Evolutionary conservation across 2,888 invertebrate species (phyloP), one percentile per base, ranked within the genome.

Genomic region (Torymus tubicola): DNA sequence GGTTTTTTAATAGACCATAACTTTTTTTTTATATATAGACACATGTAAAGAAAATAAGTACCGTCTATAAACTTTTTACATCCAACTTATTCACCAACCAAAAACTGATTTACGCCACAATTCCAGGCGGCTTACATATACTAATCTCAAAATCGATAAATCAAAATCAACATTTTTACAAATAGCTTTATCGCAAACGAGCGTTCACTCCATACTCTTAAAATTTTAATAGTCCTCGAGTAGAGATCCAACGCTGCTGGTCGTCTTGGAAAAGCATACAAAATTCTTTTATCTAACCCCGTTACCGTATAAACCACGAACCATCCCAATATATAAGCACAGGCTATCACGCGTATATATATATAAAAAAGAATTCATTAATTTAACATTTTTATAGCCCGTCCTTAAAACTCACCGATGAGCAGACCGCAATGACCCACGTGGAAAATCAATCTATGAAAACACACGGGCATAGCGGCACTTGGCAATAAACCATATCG

Each of bases 401-500:
- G 31, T 21, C 14, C 18, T 61, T 61, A 55, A 64, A 70, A 77
- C 4, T 12, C n/a, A 18, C 16, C 31, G 11, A 42, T 58, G 10
- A 50, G 18, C 57, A 24, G 42, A 16, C 57, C 11, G 57, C 18
- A 13, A 31, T 24, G 13, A 12, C 21, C 1, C 13, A 24, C 21
- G 21, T 21, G 67, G 58, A 65, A 71, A 64, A 64, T 70, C 74
- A 64, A 69, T 69, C 53, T 57, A 69, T 57, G 16, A 75, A 73
- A 55, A 50, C 31, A 68, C 21, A 58, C 11, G 42, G 57, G 31
- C 52, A 67, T 68, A 69, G 69, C 78, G 63, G 73, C 68, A 14
- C 31, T 24, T 31, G 42, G 69, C 69, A 74, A 74, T 79, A 79
- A 79, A 79, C 79, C 70, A 79, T 60, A 58, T 73, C 79, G 63